Evolutionary conservation across 2,888 invertebrate species (phyloP), one percentile per base, ranked within the genome.

Genomic region (Hermaeophaga mercurialis): DNA sequence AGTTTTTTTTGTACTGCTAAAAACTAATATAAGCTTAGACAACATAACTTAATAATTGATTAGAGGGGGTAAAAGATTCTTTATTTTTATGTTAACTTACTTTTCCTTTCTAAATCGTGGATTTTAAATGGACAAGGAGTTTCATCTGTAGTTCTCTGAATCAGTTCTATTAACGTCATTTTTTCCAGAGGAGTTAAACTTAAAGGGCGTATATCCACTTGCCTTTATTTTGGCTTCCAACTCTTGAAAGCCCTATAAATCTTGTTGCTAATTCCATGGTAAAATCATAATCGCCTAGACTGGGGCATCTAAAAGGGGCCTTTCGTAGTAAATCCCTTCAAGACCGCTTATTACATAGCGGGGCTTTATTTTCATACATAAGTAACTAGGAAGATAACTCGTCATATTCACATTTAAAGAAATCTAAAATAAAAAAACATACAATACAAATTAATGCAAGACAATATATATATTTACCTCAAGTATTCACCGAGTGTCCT

Each of bases 171-270:
- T 63, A 88, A 75, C 11, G 88, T 83, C 83, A 93, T 89, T 72
- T 87, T 85, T 39, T 86, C 85, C 38, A 94, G 84, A 0, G 98
- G 95, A 39, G 86, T 87, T 22, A 98, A 79, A 68, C 86, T 91
- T 57, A 96, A 85, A 0, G n/a, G n/a, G 97, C 98, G 75, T 97
- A 98, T 9, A 99, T 79, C 87, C 94, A 96, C 79, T 95, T 96
- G 59, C 86, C 84, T 73, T 96, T 96, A 1, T 81, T 78, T 14
- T 81, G 73, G 77, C 97, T 98, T 0, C 86, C 90, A 0, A 96
- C 91, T 44, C 89, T 83, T 0, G 94, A 91, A 44, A 99, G 75
- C 0, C 88, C 91, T 71, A 98, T 87, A 74, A 98, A 97, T 48
- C 98, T 83, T 0, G 96, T 94, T 0, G 89, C 88, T 64, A 87